These are phyloP conservation scores for Myodes glareolus DNA, from an alignment of 2,113 vertebrate genomes.

Conservation along the genomic window DNA sequence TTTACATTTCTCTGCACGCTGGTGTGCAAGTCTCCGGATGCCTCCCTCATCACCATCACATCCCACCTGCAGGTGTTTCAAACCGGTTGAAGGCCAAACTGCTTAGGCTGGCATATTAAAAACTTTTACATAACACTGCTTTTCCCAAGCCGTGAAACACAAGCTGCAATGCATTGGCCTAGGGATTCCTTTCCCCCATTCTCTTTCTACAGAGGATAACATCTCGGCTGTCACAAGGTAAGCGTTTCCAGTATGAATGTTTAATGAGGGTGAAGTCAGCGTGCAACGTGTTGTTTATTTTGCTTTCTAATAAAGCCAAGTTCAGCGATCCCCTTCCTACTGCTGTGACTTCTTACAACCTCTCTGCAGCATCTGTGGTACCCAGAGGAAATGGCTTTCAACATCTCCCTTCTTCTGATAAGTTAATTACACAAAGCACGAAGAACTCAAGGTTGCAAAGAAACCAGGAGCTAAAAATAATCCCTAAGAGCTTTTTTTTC, in stretches of 20 bases:
- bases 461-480: conserved; percentile 51
- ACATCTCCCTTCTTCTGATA: conserved; percentile 38
- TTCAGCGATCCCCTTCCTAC: conserved; percentile 74
- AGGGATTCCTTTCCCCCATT: conserved; percentile 41
- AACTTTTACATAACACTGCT: conserved; percentile 62
- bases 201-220: conserved; percentile 73
- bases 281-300: conserved; percentile 75
- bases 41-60: background rate
- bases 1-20: conserved; percentile 78
- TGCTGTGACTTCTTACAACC: conserved; percentile 71
- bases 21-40: conserved; percentile 65
- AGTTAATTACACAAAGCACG: conserved; percentile 60
- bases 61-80: conserved; percentile 60
- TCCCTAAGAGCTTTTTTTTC: background rate
- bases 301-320: conserved; percentile 83
- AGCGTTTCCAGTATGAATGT: conserved; percentile 80
- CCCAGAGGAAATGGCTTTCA: conserved; percentile 58
- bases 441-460: conserved; percentile 57
- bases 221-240: conserved; percentile 70
- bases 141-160: conserved; percentile 18
- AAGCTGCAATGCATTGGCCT: conserved; percentile 60
- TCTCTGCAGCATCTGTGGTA: conserved; percentile 30
- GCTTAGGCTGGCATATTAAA: conserved; percentile 52
- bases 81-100: conserved; percentile 63
- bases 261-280: conserved; percentile 83